A percentile compares a stretch with the other conserved stretches of the same genome.
Evolutionary conservation across 2,888 invertebrate genomes (phyloP).

Genomic region (Eumacrocentrus americanus): DNA sequence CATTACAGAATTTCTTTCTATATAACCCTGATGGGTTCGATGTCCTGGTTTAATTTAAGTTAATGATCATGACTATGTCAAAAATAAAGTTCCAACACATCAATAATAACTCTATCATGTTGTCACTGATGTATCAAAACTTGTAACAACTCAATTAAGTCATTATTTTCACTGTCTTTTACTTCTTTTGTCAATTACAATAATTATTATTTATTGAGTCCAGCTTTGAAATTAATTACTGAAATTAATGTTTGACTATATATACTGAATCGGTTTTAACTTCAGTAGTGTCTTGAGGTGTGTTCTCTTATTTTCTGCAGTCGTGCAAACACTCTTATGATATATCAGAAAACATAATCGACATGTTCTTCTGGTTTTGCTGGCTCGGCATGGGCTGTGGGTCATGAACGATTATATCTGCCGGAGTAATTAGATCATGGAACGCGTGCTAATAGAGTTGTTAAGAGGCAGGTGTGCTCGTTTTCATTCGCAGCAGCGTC

Average conservation of each 20-base stretch:
- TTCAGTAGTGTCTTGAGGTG: not conserved
- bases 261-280: constrained; percentile 4
- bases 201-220: constrained; percentile 38
- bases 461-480: constrained; percentile 34
- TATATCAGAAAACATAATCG: constrained; percentile 9
- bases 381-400: not conserved
- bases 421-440: constrained; percentile 39
- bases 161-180: constrained; percentile 1
- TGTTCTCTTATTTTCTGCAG: not conserved
- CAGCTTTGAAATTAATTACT: constrained; percentile 10
- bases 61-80: constrained; percentile 4
- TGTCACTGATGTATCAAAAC: constrained; percentile 12
- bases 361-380: constrained; percentile 11
- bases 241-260: not conserved
- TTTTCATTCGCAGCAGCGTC: constrained; percentile 16
- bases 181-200: constrained; percentile 33
- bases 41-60: too few species aligned
- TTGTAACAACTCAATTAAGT: constrained; percentile 16
- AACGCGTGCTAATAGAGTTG: constrained; percentile 38
- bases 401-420: constrained; percentile 35
- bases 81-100: constrained; percentile 10
- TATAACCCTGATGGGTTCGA: too few species aligned
- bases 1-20: too few species aligned
- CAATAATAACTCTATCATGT: constrained; percentile 16
- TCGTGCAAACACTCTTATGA: not conserved